phyloP scores from a whole-genome alignment of 2,797 vertebrate species.

The Amblyopsis hoosieri region DNA sequence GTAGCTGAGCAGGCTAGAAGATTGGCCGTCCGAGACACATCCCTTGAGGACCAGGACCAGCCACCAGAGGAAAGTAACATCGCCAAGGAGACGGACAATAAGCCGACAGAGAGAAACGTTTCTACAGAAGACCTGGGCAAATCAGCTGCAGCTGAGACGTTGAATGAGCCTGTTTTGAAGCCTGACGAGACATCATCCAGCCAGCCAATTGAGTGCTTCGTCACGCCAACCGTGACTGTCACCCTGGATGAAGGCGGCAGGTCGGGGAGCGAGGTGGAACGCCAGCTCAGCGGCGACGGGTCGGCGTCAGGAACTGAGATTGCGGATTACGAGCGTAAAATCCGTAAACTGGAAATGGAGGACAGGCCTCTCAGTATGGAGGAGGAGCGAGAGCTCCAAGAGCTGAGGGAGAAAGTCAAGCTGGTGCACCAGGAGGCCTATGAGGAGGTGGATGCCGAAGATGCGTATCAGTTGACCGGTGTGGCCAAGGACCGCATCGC shows the following conservation, averaged over 20 bases:
- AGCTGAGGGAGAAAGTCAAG: constrained; percentile 93
- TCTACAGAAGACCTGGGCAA: constrained; percentile 53
- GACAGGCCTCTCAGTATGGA: constrained; percentile 80
- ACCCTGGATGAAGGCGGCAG: constrained; percentile 77
- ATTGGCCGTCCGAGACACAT: constrained; percentile 65
- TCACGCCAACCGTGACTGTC: constrained; percentile 79
- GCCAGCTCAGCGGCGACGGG: constrained; percentile 70
- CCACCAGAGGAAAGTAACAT: constrained; percentile 19
- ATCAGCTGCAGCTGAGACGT: constrained; percentile 34
- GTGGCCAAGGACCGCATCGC: constrained; percentile 80
- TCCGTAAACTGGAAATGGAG: constrained; percentile 83
- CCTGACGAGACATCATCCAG: constrained; percentile 31
- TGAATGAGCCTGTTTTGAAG: constrained; percentile 20
- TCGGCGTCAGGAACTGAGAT: constrained; percentile 73
- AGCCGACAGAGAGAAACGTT: constrained; percentile 42
- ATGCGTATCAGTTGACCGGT: constrained; percentile 89
- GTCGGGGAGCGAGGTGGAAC: constrained; percentile 58
- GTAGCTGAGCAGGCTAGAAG: constrained; percentile 68
- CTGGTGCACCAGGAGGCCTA: constrained; percentile 96
- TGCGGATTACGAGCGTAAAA: constrained; percentile 81
- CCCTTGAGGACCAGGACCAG: constrained; percentile 55
- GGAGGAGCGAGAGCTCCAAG: constrained; percentile 82
- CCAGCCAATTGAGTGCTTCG: constrained; percentile 63
- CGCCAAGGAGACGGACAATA: constrained; percentile 50
- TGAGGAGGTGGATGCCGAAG: constrained; percentile 92